Percentiles rank a stretch among this genome's conserved stretches.
These are phyloP conservation scores for Notodonta ziczac DNA, from an alignment of 2,888 invertebrate genomes.

Conservation along the genomic window DNA sequence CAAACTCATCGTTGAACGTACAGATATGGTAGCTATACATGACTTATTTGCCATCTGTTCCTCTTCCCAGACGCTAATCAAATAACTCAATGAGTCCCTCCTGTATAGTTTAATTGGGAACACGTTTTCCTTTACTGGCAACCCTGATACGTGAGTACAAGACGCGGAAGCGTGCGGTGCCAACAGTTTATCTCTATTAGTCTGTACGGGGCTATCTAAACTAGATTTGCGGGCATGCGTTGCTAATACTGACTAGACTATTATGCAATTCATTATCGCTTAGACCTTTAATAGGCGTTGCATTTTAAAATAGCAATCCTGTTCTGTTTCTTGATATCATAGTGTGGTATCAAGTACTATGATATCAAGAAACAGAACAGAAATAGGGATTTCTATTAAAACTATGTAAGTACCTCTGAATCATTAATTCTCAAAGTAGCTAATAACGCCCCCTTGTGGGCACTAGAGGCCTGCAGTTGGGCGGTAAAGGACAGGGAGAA, in stretches of 20 bases:
- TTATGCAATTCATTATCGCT: conserved; percentile 7
- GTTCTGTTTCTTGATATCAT: not conserved
- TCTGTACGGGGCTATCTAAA: conserved; percentile 30
- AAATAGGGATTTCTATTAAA: too few relatives aligned
- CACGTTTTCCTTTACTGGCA: conserved; percentile 33
- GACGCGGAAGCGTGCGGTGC: conserved; percentile 28
- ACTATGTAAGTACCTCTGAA: too few relatives aligned
- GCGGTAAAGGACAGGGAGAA: too few relatives aligned
- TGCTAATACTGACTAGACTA: conserved; percentile 16
- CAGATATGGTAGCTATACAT: too few relatives aligned
- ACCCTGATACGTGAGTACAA: conserved; percentile 15
- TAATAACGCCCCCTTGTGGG: too few relatives aligned
- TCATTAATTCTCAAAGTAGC: too few relatives aligned
- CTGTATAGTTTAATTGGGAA: conserved; percentile 39
- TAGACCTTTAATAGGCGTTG: not conserved
- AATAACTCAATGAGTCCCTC: conserved; percentile 33
- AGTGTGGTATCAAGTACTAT: too few relatives aligned
- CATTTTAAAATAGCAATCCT: not conserved
- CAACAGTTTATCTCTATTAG: conserved; percentile 38
- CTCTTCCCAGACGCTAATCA: conserved; percentile 12
- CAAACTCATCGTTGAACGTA: too few relatives aligned
- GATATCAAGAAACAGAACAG: too few relatives aligned
- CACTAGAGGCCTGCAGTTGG: too few relatives aligned
- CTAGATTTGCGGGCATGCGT: conserved; percentile 14
- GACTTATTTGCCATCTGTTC: not conserved